These are phyloP conservation scores for Meiosimyza decipiens DNA, from an alignment of 2,888 invertebrate species.

Conservation along the genomic window DNA sequence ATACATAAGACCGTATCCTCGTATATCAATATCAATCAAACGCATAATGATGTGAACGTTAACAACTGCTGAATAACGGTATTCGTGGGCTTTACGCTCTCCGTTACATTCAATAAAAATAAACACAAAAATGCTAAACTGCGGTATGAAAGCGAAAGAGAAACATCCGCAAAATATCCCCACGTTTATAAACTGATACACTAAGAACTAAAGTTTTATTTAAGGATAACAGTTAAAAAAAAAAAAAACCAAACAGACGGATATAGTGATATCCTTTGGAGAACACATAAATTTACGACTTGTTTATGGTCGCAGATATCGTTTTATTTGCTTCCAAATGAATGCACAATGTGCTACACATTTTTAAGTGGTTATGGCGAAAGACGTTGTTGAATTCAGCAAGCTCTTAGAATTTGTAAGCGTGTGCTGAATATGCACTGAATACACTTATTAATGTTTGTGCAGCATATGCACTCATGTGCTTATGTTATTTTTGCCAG, in stretches of 20 bases:
- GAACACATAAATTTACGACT: conserved; percentile 31
- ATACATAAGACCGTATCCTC: too few species aligned
- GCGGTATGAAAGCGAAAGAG: conserved; percentile 15
- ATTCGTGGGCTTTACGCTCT: neutral
- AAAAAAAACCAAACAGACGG: too few species aligned
- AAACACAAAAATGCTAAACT: conserved; percentile 25
- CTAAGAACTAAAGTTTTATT: conserved; percentile 29
- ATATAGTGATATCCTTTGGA: too few species aligned
- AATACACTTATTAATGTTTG: too few species aligned
- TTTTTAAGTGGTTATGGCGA: too few species aligned
- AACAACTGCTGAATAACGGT: conserved; percentile 20
- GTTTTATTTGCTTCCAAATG: conserved; percentile 57
- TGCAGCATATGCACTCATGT: too few species aligned
- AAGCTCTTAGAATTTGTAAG: too few species aligned
- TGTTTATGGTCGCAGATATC: conserved; percentile 26
- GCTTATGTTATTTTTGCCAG: too few species aligned
- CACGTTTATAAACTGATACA: neutral
- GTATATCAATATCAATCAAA: conserved; percentile 18
- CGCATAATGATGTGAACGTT: conserved; percentile 26
- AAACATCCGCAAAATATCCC: conserved; percentile 14
- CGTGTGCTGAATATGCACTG: too few species aligned
- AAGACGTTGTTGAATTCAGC: too few species aligned
- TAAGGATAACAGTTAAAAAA: conserved; percentile 24
- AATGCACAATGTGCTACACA: conserved; percentile 44
- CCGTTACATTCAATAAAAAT: conserved; percentile 19